Evolutionary conservation across 2,113 vertebrate species (phyloP).

Genomic region (Xerus inauris): DNA sequence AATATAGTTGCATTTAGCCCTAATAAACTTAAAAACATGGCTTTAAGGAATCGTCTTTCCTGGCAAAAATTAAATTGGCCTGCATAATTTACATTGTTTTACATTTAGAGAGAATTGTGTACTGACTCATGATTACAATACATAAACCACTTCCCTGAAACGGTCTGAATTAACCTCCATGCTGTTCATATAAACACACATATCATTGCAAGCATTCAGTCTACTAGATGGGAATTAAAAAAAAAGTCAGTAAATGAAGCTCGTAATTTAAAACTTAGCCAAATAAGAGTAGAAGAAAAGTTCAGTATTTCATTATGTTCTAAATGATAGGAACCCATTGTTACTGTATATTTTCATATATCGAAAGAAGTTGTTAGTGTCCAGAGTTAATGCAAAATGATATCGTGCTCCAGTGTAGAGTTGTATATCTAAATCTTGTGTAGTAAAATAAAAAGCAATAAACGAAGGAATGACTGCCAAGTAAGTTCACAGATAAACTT

Average conservation of each 20-base stretch:
- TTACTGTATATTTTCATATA: slow-evolving; percentile 46
- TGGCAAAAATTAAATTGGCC: slow-evolving; percentile 79
- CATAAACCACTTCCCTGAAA: slow-evolving; percentile 79
- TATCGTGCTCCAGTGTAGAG: neutral
- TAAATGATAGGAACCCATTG: slow-evolving; percentile 25
- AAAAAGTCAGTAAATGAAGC: slow-evolving; percentile 66
- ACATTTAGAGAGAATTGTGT: slow-evolving; percentile 71
- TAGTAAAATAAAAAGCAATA: neutral
- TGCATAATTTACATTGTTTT: slow-evolving; percentile 80
- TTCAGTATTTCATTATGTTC: neutral
- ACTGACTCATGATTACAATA: slow-evolving; percentile 77
- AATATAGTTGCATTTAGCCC: slow-evolving; percentile 69
- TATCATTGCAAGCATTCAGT: slow-evolving; percentile 59
- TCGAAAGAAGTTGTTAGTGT: slow-evolving; percentile 18
- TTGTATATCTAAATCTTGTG: slow-evolving; percentile 22
- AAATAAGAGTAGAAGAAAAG: slow-evolving; percentile 64
- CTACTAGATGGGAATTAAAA: slow-evolving; percentile 31
- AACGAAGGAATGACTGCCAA: slow-evolving; percentile 55
- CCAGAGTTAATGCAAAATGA: slow-evolving; percentile 50
- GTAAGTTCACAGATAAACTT: neutral
- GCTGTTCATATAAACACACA: slow-evolving; percentile 68
- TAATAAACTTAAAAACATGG: slow-evolving; percentile 83
- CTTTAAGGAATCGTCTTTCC: slow-evolving; percentile 84
- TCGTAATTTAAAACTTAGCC: slow-evolving; percentile 62
- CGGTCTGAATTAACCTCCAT: slow-evolving; percentile 75